phyloP scores from a whole-genome alignment of 2,888 invertebrate species.

The Cartodere bifasciata region DNA sequence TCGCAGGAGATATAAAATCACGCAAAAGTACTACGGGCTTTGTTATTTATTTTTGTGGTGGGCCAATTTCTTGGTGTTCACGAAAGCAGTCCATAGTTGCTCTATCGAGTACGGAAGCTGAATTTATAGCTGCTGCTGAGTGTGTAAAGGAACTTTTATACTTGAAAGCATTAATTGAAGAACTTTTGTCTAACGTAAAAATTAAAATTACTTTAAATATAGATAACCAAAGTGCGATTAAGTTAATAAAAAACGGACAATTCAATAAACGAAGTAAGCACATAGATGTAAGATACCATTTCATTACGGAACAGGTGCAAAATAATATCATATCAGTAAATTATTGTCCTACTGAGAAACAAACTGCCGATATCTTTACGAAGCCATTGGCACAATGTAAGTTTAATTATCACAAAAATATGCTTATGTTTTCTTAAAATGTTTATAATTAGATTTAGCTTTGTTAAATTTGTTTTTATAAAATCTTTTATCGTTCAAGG shows the following conservation, averaged over 20 bases:
- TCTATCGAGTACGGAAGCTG: conserved; percentile 8
- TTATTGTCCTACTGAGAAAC: conserved; percentile 10
- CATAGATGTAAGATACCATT: conserved; percentile 12
- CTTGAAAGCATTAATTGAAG: conserved; percentile 3
- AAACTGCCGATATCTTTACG: conserved; percentile 12
- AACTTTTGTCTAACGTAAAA: not conserved
- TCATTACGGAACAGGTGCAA: conserved; percentile 11
- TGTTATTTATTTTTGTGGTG: not conserved
- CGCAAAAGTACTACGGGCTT: conserved; percentile 3
- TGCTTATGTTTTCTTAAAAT: too few relatives aligned
- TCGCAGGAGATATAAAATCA: not conserved
- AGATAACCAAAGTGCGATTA: conserved; percentile 13
- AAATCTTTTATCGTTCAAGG: too few relatives aligned
- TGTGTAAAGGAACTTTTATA: conserved; percentile 5
- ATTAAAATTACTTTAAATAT: conserved; percentile 6
- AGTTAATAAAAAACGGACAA: conserved; percentile 9
- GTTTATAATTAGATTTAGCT: too few relatives aligned
- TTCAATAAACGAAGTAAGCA: conserved; percentile 12
- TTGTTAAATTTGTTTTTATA: too few relatives aligned
- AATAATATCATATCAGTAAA: conserved; percentile 8
- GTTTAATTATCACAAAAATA: too few relatives aligned
- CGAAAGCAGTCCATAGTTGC: not conserved
- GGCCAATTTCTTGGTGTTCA: not conserved
- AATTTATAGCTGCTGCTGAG: conserved; percentile 3
- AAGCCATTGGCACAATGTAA: too few relatives aligned